phyloP scores from a whole-genome alignment of 2,113 vertebrate species.

The Halichoeres trimaculatus region DNA sequence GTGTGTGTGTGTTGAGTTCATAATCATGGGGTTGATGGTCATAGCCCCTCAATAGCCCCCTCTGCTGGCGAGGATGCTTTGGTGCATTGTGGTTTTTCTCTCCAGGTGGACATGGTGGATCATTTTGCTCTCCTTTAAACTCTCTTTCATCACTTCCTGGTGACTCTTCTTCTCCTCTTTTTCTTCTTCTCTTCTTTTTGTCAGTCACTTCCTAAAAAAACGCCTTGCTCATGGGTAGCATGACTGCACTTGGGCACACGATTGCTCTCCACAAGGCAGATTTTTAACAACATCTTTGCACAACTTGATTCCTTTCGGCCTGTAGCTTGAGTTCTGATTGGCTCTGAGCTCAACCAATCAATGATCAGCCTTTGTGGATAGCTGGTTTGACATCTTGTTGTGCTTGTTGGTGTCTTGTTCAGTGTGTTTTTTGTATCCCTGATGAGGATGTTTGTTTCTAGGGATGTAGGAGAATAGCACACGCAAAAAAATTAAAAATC shows the following conservation, averaged over 20 bases:
- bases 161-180: conserved; percentile 3
- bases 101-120: conserved; percentile 69
- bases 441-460: conserved; percentile 5
- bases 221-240: conserved; percentile 51
- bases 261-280: conserved; percentile 64
- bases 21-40: conserved; percentile 40
- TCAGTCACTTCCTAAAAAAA: conserved; percentile 10
- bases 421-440: background rate
- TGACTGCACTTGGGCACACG: conserved; percentile 39
- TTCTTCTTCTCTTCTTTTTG: background rate
- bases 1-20: conserved; percentile 66
- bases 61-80: conserved; percentile 54
- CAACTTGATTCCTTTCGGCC: conserved; percentile 29
- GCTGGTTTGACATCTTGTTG: conserved; percentile 12
- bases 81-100: conserved; percentile 61
- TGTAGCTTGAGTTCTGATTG: conserved; percentile 35
- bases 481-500: background rate
- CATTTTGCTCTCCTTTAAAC: conserved; percentile 38
- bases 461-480: conserved; percentile 27
- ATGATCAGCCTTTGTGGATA: conserved; percentile 59
- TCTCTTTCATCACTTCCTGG: conserved; percentile 10
- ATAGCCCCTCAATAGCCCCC: conserved; percentile 59
- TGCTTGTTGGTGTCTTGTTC: background rate
- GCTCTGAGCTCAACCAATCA: conserved; percentile 45
- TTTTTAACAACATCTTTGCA: conserved; percentile 23